A percentile compares a stretch with the other conserved stretches of the same genome.
phyloP scores from a whole-genome alignment of 2,888 invertebrate species.

The Diogma glabrata region DNA sequence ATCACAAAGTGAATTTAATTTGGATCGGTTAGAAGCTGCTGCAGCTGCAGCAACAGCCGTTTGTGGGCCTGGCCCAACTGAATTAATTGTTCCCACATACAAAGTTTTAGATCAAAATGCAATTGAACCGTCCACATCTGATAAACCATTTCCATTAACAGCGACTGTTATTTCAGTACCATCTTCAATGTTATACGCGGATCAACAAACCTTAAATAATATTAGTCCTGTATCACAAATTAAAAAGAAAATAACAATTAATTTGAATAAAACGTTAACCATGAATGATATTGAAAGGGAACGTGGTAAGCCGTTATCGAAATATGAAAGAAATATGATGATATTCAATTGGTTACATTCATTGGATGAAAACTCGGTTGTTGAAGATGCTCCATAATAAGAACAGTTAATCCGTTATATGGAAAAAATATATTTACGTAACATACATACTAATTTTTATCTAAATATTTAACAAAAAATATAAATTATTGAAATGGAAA shows the following conservation, averaged over 20 bases:
- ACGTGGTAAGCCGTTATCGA: constrained; percentile 71
- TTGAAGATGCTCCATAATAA: constrained; percentile 33
- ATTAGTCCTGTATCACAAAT: constrained; percentile 16
- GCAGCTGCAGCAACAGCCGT: constrained; percentile 39
- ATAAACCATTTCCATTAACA: constrained; percentile 26
- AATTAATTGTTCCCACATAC: constrained; percentile 20
- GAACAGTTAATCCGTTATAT: too few species aligned
- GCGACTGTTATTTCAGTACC: constrained; percentile 15
- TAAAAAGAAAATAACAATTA: constrained; percentile 19
- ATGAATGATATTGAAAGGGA: constrained; percentile 71
- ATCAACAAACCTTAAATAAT: constrained; percentile 11
- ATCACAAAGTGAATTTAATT: constrained; percentile 74
- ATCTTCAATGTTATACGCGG: not conserved
- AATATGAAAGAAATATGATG: constrained; percentile 89
- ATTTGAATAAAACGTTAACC: constrained; percentile 43
- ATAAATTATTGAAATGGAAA: too few species aligned
- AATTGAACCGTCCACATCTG: constrained; percentile 26
- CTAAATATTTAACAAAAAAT: too few species aligned
- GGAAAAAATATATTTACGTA: too few species aligned
- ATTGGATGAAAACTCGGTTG: constrained; percentile 55
- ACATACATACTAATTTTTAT: too few species aligned
- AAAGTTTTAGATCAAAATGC: constrained; percentile 15
- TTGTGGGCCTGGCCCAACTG: constrained; percentile 19
- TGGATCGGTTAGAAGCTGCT: constrained; percentile 58
- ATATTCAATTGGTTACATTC: constrained; percentile 91